Base-by-base conservation (phyloP, 2,113 vertebrate species). In the Bambusicola thoracicus region DNA sequence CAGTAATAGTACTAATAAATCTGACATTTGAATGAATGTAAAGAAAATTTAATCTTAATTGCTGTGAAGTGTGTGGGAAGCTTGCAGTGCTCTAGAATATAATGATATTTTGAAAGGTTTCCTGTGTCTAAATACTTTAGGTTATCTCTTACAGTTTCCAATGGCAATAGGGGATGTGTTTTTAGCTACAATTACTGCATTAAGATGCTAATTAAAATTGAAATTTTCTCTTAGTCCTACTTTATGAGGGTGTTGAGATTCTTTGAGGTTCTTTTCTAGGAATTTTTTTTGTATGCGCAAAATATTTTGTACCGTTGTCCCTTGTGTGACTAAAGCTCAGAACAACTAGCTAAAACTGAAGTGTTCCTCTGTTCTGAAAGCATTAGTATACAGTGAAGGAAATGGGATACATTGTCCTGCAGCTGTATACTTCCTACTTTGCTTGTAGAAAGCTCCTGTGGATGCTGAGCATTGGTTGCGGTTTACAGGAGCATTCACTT, bases 261-360 rank as follows among this genome's bases (percentile, higher is more conserved):
- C 1, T 6, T 21, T n/a, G 36, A 77, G 22, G 4, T 8, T 3
- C 0, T 5, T 21, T 34, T 84, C 36, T 12, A 19, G 4, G 7
- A 34, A 8, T 72, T 82, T 68, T 79, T 53, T 59, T 29, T 81
- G 18, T 58, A 56, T 6, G 7, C 59, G 8, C 61, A 48, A 79
- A 90, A 46, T 3, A 1, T n/a, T 85, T 75, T 74, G 21, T 19
- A 63, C 38, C 18, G 77, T 74, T 73, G 6, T 51, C 13, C 25
- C 22, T 51, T 69, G 13, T 78, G 48, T n/a, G n/a, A n/a, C n/a
- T n/a, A n/a, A n/a, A n/a, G n/a, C n/a, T n/a, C n/a, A n/a, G n/a
- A n/a, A n/a, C n/a, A n/a, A n/a, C 10, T 69, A 73, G 8, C 25
- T 59, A 38, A 81, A 91, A 62, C 13, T 4, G 2, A 30, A 4